Base-by-base conservation (phyloP, 35 echinoderm and acorn worm species). In the Stichopus chloronotus region DNA sequence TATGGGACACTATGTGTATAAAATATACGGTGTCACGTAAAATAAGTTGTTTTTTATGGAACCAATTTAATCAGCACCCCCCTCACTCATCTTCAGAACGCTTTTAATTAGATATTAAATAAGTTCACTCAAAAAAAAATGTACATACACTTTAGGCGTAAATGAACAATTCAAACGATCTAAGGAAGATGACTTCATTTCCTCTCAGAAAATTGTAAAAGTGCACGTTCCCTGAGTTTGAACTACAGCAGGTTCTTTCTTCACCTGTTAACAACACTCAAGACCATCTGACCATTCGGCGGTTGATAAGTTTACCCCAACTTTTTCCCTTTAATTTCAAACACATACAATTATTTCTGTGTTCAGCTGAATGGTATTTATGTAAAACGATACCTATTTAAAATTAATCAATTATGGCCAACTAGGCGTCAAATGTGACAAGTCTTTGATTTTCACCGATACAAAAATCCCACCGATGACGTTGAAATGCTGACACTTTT, bases 401-500 rank as follows among this genome's bases (percentile, higher is more conserved):
- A n/a, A 74, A 74, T 74, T 14, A 74, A 74, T 74, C 17, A 74
- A 74, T 74, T 74, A 74, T 74, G n/a, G 69, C 7, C 22, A 20
- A 19, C 19, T 74, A 74, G 22, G 22, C 69, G 69, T 74, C 69
- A n/a, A 20, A 74, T 74, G 19, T 74, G 69, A 74, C 69, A 74
- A 74, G 17, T n/a, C 69, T 74, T 74, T 74, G 13, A 74, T 74
- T 74, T 74, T 74, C 22, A 19, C 17, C 59, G 8, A 61, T 21
- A 20, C 19, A 20, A 74, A 20, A 74, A 74, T 20, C 69, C 22
- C 17, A 74, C 69, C 69, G 19, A 74, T 16, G 69, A 20, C 17
- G 69, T n/a, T 74, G 22, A 74, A 74, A 74, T 74, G 69, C 22
- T 74, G 69, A 74, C 17, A 74, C 61, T 65, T 74, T 74, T 74